Evolutionary conservation across 2,113 vertebrate species (phyloP), one percentile per base, ranked within the genome.

Genomic region (Synchiropus splendidus): DNA sequence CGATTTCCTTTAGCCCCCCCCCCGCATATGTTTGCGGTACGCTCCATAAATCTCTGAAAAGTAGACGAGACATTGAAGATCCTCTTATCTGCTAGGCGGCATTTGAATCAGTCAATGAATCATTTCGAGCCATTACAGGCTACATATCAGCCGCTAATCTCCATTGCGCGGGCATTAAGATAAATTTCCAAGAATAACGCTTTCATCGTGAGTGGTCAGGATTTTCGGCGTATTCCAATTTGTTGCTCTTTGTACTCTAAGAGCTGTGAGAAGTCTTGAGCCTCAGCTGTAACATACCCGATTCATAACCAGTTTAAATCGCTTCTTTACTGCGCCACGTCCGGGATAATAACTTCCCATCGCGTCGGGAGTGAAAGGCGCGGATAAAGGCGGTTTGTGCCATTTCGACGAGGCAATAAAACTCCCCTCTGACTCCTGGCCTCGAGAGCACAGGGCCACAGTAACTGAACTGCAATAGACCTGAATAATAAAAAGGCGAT

Each of bases 271-370:
- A 61, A 70, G 58, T 53, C 51, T 21, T 39, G 36, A 58, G 77
- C 54, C 74, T 77, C 73, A 78, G 71, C 74, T 73, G 70, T 67
- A 73, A 63, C 77, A 76, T 65, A 45, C 70, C 69, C 68, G 50
- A 80, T 77, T 74, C 72, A 84, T 84, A 77, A 76, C 18, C 14
- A 2, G 65, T 78, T 61, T 57, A 77, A 74, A 73, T 78, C 77
- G 67, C 39, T 60, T 67, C 62, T 77, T 81, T 78, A 75, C 57
- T 71, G 72, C 64, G 51, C 47, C 74, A 76, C 49, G 52, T 79
- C 64, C 54, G 64, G 76, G 70, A 70, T 79, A 78, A 83, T 75
- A 72, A 74, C 75, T 72, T 73, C 61, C 62, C 62, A 15, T 46
- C 68, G 70, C 63, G 64, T 73, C 59, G 51, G 66, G 46, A 68